Evolutionary conservation across 2,888 invertebrate species (phyloP), one percentile per base, ranked within the genome.

Genomic region (Hedychridium roseum): DNA sequence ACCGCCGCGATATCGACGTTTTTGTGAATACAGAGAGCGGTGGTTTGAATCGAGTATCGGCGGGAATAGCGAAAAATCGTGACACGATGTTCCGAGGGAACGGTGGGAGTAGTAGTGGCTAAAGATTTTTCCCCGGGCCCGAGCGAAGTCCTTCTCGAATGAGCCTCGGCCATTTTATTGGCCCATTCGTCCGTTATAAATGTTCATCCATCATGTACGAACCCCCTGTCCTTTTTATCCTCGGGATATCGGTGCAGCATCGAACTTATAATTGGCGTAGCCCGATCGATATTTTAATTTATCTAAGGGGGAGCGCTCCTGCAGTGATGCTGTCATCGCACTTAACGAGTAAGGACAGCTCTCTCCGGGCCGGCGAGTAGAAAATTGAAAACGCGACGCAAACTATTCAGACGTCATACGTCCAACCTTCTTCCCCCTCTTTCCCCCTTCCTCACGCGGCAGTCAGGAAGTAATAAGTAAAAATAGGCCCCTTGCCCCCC

Each of bases 231-330:
- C 45, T 45, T 38, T 38, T 42, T 37, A 50, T 54, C 43, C 43
- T 34, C 28, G 34, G 54, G 60, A 68, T 68, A 74, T 74, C 72
- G 71, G 67, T 71, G 66, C 58, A 64, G 61, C 66, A 70, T 74
- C 71, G 65, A 74, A 72, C 65, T 68, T 71, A 71, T 75, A 74
- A 74, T 75, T 74, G 74, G 70, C 72, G 69, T 63, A 64, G 67
- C 64, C 65, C 68, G 73, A 74, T 75, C 74, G 74, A 75, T 75
- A 74, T 74, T 75, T 74, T 74, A 74, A 75, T 75, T 74, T 74
- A 72, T 74, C 70, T 66, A 71, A 73, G 66, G 70, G n/a, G 70
- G 64, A 69, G 60, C 54, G 66, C 54, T 61, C 60, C 64, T n/a
- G n/a, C n/a, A 54, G 59, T 66, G 65, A 71, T 64, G 69, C 73